A percentile compares a stretch with the other conserved stretches of the same genome.
These are phyloP conservation scores for Bettongia penicillata DNA, from an alignment of 2,113 vertebrate genomes.

Conservation along the genomic window DNA sequence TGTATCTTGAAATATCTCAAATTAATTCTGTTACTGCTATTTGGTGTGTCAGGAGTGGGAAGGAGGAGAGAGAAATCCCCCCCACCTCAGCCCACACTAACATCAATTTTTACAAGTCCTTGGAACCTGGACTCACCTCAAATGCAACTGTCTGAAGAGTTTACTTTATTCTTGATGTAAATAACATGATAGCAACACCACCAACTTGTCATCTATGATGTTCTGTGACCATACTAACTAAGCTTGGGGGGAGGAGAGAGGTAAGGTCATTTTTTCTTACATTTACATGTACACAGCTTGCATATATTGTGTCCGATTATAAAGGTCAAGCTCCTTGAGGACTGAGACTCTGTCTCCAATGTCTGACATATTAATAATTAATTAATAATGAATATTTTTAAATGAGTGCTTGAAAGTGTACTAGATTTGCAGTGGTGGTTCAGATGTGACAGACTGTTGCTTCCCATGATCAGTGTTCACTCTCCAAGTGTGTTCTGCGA, in stretches of 20 bases:
- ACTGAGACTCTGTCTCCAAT: neutral
- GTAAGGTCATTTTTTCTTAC: neutral
- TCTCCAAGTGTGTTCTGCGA: neutral
- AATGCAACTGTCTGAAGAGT: neutral
- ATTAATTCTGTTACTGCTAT: neutral
- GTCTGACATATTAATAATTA: neutral
- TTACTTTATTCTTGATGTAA: neutral
- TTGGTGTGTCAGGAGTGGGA: neutral
- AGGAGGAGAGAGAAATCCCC: neutral
- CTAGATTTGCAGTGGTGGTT: neutral
- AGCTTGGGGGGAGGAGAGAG: neutral
- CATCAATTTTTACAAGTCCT: neutral
- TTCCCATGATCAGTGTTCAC: neutral
- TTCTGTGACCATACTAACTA: neutral
- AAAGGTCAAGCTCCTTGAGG: neutral
- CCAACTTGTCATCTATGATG: neutral
- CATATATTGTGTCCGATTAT: neutral
- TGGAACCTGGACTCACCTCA: neutral
- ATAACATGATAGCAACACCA: neutral
- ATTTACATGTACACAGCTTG: neutral
- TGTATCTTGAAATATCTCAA: neutral
- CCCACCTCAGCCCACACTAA: neutral
- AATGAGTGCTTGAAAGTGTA: neutral
- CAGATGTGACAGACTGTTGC: neutral
- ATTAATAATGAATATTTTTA: neutral